Conservation (phyloP, 37 sponge, comb jelly and placozoan species). For the Axinella damicornis region DNA sequence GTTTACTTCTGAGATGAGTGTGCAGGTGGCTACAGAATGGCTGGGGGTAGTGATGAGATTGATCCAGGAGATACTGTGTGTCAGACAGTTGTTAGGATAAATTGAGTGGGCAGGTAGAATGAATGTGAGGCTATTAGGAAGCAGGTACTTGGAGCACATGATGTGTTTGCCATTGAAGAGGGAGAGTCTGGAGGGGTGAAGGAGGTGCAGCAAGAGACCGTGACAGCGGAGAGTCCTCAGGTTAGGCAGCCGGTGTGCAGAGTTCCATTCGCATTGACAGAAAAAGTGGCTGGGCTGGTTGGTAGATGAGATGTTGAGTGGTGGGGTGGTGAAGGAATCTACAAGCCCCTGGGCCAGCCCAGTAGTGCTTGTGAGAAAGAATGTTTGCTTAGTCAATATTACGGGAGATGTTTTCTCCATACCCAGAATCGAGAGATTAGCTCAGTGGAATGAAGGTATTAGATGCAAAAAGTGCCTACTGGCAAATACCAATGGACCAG, state of each 20-base stretch:
- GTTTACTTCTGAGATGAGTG: no score
- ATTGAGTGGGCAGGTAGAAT: no score
- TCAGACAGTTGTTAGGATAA: no score
- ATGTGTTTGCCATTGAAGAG: conserved; percentile 10
- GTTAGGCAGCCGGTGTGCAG: background rate
- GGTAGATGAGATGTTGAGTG: background rate
- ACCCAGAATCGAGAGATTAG: background rate
- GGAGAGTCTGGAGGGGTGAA: background rate
- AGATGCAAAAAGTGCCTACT: conserved; percentile 26
- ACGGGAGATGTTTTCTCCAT: conserved; percentile 17
- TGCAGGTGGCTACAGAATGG: no score
- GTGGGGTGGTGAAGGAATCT: background rate
- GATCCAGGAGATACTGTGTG: no score
- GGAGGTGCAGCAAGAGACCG: background rate
- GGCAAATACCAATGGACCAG: conserved; percentile 25
- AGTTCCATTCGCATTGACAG: background rate
- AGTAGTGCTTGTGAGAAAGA: conserved; percentile 25
- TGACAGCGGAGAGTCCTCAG: background rate
- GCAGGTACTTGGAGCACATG: background rate
- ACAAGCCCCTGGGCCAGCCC: conserved; percentile 27
- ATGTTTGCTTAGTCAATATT: conserved; percentile 20
- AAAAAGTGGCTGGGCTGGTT: background rate
- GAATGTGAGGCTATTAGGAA: background rate
- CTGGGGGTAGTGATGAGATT: no score
- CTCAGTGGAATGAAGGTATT: background rate